A percentile compares a stretch with the other conserved stretches of the same genome.
Conservation (phyloP, 2,888 invertebrate genomes). For the Yponomeuta cagnagella region DNA sequence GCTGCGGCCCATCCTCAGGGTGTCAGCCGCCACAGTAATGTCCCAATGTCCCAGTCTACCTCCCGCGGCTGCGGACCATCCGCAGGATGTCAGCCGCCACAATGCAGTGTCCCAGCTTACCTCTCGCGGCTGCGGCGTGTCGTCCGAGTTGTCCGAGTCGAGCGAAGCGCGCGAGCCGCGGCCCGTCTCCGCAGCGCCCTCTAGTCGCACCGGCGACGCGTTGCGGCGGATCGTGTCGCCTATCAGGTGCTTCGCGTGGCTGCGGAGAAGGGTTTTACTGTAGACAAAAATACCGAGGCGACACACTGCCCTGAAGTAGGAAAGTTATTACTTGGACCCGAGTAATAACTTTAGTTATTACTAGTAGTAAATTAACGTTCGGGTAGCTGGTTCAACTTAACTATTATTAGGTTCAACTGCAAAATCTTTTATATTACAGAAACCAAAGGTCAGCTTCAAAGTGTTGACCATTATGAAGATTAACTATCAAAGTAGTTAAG, state of each 20-base stretch:
- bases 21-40: no score
- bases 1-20: no score
- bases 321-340: no score
- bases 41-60: conserved; percentile 21
- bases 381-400: no score
- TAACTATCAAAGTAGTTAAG: no score
- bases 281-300: not conserved
- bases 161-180: conserved; percentile 86
- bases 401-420: no score
- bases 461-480: no score
- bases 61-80: conserved; percentile 44
- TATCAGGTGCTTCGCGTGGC: conserved; percentile 94
- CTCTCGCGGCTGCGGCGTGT: conserved; percentile 28
- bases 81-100: conserved; percentile 31
- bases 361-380: no score
- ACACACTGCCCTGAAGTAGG: not conserved
- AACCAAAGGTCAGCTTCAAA: no score
- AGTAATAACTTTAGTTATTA: no score
- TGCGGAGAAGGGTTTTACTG: conserved; percentile 36
- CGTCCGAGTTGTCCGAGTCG: conserved; percentile 84
- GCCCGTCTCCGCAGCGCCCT: conserved; percentile 69
- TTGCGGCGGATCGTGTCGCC: conserved; percentile 97
- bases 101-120: conserved; percentile 30
- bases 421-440: no score
- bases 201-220: conserved; percentile 89